Conservation (phyloP, 2,888 invertebrate species). For the Nemotelus pantherinus region DNA sequence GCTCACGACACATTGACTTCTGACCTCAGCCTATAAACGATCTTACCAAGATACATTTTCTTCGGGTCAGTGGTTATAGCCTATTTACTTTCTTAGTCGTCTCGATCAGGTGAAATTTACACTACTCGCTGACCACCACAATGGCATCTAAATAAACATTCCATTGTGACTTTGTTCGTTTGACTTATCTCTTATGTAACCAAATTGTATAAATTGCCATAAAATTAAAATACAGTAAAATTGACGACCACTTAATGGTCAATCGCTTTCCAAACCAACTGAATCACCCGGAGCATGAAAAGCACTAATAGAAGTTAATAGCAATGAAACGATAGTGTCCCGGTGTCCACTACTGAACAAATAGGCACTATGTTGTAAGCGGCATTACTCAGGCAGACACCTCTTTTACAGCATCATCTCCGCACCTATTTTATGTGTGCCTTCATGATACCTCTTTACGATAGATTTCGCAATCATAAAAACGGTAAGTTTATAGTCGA, state of each 20-base stretch:
- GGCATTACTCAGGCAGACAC: neutral
- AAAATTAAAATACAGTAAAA: slow-evolving; percentile 3
- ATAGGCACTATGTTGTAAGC: slow-evolving; percentile 9
- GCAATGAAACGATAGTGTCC: neutral
- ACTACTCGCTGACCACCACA: neutral
- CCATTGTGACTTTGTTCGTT: neutral
- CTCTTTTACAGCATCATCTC: slow-evolving; percentile 11
- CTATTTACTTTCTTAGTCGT: too few species aligned
- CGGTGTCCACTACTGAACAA: neutral
- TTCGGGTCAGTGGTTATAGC: too few species aligned
- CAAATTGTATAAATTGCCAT: slow-evolving; percentile 15
- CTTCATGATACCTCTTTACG: slow-evolving; percentile 13
- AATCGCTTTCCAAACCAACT: neutral
- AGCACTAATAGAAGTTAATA: neutral
- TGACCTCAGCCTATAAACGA: too few species aligned
- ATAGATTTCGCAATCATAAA: slow-evolving; percentile 36
- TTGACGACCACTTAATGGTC: neutral
- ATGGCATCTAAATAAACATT: neutral
- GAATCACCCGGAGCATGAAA: too few species aligned
- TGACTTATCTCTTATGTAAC: neutral
- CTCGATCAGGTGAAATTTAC: too few species aligned
- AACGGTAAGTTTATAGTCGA: slow-evolving; percentile 29
- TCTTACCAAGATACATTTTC: too few species aligned
- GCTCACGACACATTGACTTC: too few species aligned
- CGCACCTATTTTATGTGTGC: slow-evolving; percentile 9